Evolutionary conservation across 1,140 invertebrate species (phyloP).

Genomic region (Diorhabda elongata): DNA sequence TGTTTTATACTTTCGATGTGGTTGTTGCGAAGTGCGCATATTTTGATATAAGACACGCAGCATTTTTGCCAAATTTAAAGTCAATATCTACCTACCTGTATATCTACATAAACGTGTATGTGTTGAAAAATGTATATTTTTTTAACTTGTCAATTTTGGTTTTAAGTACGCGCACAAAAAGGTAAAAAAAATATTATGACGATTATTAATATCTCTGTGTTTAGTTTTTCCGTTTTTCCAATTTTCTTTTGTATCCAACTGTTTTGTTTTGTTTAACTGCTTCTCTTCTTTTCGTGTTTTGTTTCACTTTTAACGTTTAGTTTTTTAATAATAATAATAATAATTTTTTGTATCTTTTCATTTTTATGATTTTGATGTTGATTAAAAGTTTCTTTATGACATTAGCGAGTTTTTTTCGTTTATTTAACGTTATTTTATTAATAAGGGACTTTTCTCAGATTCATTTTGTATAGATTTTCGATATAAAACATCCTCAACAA

Average conservation of each 20-base stretch:
- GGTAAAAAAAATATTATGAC: slow-evolving; percentile 11
- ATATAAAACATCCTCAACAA: no score
- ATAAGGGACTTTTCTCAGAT: no score
- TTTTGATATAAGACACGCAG: slow-evolving; percentile 25
- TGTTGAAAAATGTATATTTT: slow-evolving; percentile 40
- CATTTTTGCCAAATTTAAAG: slow-evolving; percentile 48
- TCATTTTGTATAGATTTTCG: no score
- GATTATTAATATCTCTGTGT: slow-evolving; percentile 16
- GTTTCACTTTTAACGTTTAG: no score
- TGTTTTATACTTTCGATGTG: no score
- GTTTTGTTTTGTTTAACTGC: slow-evolving; percentile 16
- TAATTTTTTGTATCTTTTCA: no score
- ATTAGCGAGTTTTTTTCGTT: no score
- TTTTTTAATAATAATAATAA: no score
- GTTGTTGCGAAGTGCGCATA: no score
- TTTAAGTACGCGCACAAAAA: slow-evolving; percentile 35
- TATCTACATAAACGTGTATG: slow-evolving; percentile 37
- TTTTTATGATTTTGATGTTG: no score
- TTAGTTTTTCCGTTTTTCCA: slow-evolving; percentile 10
- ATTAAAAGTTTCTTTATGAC: no score
- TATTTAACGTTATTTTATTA: no score
- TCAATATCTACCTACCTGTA: slow-evolving; percentile 47
- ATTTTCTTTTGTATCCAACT: slow-evolving; percentile 17
- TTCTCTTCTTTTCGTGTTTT: slow-evolving; percentile 10
- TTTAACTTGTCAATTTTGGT: slow-evolving; percentile 28